phyloP scores from a whole-genome alignment of 2,888 invertebrate species.

The Drosophila recens region DNA sequence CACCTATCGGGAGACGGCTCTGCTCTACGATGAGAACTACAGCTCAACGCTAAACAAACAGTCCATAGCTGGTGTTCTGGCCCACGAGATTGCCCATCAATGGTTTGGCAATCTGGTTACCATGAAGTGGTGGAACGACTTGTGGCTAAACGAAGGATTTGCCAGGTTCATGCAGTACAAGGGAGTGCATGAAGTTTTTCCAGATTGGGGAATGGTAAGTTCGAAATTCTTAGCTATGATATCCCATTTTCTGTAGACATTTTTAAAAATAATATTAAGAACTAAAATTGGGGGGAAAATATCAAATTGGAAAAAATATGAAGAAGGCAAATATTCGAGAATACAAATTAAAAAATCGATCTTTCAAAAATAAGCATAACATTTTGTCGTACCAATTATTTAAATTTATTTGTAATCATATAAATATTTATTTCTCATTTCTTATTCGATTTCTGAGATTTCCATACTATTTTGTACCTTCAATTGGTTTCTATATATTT shows the following conservation, averaged over 20 bases:
- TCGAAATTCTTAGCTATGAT: background rate
- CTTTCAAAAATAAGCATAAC: too few relatives aligned
- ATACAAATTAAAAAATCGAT: too few relatives aligned
- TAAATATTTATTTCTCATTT: too few relatives aligned
- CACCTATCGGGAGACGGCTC: conserved; percentile 93
- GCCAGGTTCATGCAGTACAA: conserved; percentile 95
- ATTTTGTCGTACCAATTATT: too few relatives aligned
- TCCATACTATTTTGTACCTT: background rate
- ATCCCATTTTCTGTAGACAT: too few relatives aligned
- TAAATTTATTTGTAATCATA: too few relatives aligned
- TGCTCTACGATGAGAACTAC: conserved; percentile 90
- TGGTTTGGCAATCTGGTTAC: conserved; percentile 97
- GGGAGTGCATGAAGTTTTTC: conserved; percentile 89
- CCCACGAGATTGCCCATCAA: conserved; percentile 97
- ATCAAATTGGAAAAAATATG: too few relatives aligned
- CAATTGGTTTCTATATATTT: background rate
- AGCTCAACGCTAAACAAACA: conserved; percentile 92
- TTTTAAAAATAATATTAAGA: too few relatives aligned
- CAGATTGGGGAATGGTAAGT: conserved; percentile 92
- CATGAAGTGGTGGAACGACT: conserved; percentile 96
- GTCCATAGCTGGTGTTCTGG: conserved; percentile 91
- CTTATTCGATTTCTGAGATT: too few relatives aligned
- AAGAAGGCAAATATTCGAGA: too few relatives aligned
- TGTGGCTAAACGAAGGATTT: conserved; percentile 97
- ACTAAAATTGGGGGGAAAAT: too few relatives aligned